Percentiles rank a stretch among this genome's conserved stretches.
These are phyloP conservation scores for Pomacea maculata DNA, from an alignment of 1,140 invertebrate genomes.

Conservation along the genomic window DNA sequence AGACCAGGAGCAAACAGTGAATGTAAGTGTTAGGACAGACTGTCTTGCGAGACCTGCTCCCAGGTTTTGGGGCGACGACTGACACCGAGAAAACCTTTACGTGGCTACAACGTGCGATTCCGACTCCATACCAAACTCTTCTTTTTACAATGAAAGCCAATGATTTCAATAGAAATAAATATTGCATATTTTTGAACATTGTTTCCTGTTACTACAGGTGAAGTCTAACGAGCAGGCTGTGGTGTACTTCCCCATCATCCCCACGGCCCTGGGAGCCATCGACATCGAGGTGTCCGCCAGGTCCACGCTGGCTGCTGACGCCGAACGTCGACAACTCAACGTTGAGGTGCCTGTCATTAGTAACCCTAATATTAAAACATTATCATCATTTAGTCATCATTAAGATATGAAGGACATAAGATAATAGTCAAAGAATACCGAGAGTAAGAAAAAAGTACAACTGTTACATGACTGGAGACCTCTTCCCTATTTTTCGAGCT, in stretches of 20 bases:
- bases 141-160: not conserved
- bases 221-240: constrained; percentile 40
- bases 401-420: no score
- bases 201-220: constrained; percentile 28
- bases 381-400: not conserved
- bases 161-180: not conserved
- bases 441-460: no score
- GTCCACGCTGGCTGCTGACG: constrained; percentile 52
- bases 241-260: constrained; percentile 58
- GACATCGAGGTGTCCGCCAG: constrained; percentile 49
- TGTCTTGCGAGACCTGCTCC: no score
- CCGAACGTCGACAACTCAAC: constrained; percentile 46
- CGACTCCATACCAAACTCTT: not conserved
- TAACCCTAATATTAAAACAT: not conserved
- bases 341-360: constrained; percentile 38
- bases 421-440: no score
- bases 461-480: no score
- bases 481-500: no score
- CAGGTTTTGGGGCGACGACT: no score
- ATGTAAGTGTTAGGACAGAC: constrained; percentile 31
- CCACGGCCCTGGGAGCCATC: constrained; percentile 42
- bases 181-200: not conserved
- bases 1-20: constrained; percentile 32
- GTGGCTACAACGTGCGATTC: not conserved
- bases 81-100: no score